These are phyloP conservation scores for Carapus acus DNA, from an alignment of 2,797 vertebrate genomes.

Conservation along the genomic window DNA sequence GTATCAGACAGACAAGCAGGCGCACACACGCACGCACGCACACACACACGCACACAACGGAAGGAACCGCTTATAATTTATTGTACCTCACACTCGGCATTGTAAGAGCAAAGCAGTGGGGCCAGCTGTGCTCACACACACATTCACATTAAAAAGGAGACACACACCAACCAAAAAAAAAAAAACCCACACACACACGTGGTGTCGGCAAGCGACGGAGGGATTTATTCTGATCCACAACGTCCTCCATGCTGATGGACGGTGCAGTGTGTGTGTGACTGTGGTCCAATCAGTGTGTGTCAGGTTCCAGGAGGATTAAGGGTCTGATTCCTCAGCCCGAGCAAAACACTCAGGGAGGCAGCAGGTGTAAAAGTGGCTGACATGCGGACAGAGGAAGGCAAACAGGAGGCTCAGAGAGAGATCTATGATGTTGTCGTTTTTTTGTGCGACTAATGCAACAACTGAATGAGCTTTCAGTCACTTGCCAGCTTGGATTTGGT, in stretches of 20 bases:
- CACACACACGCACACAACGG: constrained; percentile 7
- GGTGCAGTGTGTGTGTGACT: not conserved
- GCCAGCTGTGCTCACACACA: constrained; percentile 25
- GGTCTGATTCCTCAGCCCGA: too few species aligned
- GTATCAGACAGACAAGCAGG: constrained; percentile 1
- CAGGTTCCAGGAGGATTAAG: not conserved
- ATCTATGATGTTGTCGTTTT: too few species aligned
- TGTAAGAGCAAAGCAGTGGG: constrained; percentile 6
- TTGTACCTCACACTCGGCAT: constrained; percentile 10
- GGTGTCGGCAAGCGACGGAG: not conserved
- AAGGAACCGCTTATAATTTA: constrained; percentile 22
- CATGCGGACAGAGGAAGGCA: too few species aligned
- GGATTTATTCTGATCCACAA: not conserved
- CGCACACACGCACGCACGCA: constrained; percentile 13
- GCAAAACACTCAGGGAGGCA: too few species aligned
- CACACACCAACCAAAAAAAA: not conserved
- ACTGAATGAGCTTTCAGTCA: too few species aligned
- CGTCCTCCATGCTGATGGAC: not conserved
- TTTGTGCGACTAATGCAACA: too few species aligned
- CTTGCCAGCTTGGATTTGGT: too few species aligned
- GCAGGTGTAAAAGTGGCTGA: too few species aligned
- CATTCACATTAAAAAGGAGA: not conserved
- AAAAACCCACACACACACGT: constrained; percentile 1
- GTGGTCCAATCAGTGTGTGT: not conserved
- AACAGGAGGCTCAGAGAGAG: too few species aligned